Conservation (phyloP, 2,113 vertebrate genomes). For the Bos taurus region DNA sequence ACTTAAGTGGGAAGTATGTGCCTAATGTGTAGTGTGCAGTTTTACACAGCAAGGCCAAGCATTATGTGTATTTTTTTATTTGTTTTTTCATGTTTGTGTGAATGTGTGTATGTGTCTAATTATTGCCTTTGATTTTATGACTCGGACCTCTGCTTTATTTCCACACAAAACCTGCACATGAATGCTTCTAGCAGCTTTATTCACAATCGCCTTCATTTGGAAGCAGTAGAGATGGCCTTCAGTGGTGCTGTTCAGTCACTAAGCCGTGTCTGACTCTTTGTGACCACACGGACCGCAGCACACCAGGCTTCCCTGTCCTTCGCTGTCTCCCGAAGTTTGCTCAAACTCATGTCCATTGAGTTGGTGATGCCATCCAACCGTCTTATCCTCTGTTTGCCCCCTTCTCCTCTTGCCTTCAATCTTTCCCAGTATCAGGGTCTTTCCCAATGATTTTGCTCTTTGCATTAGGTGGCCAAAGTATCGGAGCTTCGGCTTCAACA, state of each 20-base stretch:
- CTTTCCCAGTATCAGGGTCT: not conserved
- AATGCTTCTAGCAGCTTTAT: not conserved
- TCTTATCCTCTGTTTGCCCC: not conserved
- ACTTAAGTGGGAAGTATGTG: not conserved
- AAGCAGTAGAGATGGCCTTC: not conserved
- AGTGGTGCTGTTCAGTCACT: not conserved
- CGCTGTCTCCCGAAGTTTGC: fast-evolving
- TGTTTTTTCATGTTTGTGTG: not conserved
- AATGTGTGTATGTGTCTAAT: not conserved
- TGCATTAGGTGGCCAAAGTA: not conserved
- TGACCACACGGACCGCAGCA: not conserved
- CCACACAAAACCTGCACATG: not conserved
- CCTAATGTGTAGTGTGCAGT: not conserved
- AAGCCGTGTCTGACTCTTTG: not conserved
- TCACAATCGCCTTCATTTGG: not conserved
- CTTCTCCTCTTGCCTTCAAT: not conserved
- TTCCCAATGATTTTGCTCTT: not conserved
- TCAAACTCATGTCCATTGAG: not conserved
- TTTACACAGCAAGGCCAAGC: not conserved
- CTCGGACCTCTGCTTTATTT: constrained; percentile 24
- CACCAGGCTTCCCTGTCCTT: not conserved
- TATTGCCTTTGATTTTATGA: not conserved
- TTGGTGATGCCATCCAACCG: fast-evolving
- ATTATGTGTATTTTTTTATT: not conserved
- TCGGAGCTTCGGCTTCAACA: not conserved